Conservation (phyloP, 2,113 vertebrate genomes). For the Alaudala cheleensis region DNA sequence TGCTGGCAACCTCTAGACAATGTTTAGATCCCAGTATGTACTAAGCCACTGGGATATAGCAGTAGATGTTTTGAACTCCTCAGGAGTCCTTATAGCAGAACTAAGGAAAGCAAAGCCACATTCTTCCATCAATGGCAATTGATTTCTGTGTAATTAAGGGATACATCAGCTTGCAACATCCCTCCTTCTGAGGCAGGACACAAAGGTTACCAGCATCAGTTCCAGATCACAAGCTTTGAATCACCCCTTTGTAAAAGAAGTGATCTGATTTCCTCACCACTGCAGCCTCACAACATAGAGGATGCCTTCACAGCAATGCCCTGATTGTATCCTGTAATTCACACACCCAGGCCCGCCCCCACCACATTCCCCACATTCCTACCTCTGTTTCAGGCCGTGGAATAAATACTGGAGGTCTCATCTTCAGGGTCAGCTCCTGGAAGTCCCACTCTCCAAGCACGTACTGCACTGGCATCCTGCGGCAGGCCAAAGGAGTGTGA, state of each 20-base stretch:
- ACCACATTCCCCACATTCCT: neutral
- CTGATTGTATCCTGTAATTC: accelerated
- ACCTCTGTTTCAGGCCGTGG: constrained; percentile 97
- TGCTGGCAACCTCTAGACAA: neutral
- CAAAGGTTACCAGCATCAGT: neutral
- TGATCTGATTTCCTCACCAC: neutral
- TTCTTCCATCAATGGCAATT: neutral
- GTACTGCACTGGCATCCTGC: constrained; percentile 94
- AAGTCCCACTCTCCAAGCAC: constrained; percentile 98
- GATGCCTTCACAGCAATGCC: neutral
- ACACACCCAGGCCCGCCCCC: accelerated
- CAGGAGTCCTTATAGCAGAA: neutral
- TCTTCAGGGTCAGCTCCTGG: constrained; percentile 87
- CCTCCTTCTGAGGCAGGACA: neutral
- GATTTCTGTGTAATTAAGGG: neutral
- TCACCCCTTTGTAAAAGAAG: neutral
- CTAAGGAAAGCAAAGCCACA: neutral
- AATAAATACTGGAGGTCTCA: constrained; percentile 94
- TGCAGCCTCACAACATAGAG: neutral
- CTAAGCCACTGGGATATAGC: neutral
- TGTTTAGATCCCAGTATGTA: neutral
- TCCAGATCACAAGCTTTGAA: neutral
- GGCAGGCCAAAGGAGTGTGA: neutral
- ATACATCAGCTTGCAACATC: neutral
- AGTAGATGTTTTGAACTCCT: neutral